Conservation (phyloP, 2,797 vertebrate species). For the Momotus momota region DNA sequence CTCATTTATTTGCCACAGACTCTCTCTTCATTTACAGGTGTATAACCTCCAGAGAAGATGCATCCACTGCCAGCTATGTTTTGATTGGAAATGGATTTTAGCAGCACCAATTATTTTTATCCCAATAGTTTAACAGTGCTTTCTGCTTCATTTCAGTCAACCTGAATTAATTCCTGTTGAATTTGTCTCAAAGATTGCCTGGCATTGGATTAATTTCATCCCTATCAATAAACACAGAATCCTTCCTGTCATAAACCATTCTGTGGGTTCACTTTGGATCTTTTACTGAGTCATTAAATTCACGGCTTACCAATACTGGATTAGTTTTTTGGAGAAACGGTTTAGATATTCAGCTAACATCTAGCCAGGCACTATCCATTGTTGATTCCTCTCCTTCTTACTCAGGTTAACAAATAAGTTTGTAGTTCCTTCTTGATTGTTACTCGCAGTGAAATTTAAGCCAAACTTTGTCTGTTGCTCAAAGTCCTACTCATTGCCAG, state of each 20-base stretch:
- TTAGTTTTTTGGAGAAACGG: background rate
- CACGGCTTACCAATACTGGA: background rate
- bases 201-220: background rate
- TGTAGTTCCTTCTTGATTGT: background rate
- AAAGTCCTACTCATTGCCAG: background rate
- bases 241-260: conserved; percentile 14
- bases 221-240: conserved; percentile 6
- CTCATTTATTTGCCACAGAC: background rate
- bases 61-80: background rate
- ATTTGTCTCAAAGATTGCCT: background rate
- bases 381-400: background rate
- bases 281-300: background rate
- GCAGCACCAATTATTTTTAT: background rate
- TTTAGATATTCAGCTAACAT: background rate
- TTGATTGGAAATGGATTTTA: background rate
- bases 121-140: background rate
- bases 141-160: conserved; percentile 15
- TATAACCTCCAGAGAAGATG: background rate
- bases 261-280: background rate
- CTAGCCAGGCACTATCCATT: background rate
- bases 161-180: background rate
- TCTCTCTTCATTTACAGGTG: background rate
- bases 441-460: background rate
- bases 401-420: background rate
- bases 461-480: background rate